Evolutionary conservation across 2,888 invertebrate genomes (phyloP).

Genomic region (Eupithecia inturbata): DNA sequence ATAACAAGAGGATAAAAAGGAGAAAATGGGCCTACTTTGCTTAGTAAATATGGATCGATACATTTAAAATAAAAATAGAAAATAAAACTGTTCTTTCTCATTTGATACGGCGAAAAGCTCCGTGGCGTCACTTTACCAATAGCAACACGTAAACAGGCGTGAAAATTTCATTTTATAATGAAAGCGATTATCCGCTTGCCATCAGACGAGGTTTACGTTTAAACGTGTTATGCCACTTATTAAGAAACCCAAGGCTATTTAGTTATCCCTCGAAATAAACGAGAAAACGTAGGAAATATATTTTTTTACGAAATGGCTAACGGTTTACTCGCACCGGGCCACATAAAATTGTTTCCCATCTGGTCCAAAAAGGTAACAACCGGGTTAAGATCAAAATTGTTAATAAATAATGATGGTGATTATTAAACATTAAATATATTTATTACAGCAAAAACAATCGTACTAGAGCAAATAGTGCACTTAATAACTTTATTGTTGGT

Average conservation of each 20-base stretch:
- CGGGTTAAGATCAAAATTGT: too few species aligned
- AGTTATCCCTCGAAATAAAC: conserved; percentile 21
- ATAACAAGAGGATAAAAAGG: too few species aligned
- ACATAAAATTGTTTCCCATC: neutral
- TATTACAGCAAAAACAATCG: too few species aligned
- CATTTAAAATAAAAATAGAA: too few species aligned
- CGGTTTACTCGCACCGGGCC: neutral
- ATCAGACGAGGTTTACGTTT: conserved; percentile 21
- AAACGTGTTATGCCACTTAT: conserved; percentile 18
- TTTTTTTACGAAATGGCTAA: neutral
- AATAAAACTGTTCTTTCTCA: neutral
- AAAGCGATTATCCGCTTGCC: conserved; percentile 3
- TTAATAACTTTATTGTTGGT: too few species aligned
- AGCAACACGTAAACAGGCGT: conserved; percentile 3
- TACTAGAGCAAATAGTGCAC: too few species aligned
- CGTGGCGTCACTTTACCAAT: neutral
- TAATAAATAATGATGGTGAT: too few species aligned
- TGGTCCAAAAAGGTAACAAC: neutral
- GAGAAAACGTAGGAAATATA: conserved; percentile 1
- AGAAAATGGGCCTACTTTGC: neutral
- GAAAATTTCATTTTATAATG: conserved; percentile 17
- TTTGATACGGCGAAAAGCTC: neutral
- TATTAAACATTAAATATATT: too few species aligned
- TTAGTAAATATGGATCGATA: neutral
- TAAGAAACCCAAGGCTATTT: conserved; percentile 30